These are phyloP conservation scores for Ditylenchus weischeri DNA, from an alignment of 2,888 invertebrate species.

Conservation along the genomic window DNA sequence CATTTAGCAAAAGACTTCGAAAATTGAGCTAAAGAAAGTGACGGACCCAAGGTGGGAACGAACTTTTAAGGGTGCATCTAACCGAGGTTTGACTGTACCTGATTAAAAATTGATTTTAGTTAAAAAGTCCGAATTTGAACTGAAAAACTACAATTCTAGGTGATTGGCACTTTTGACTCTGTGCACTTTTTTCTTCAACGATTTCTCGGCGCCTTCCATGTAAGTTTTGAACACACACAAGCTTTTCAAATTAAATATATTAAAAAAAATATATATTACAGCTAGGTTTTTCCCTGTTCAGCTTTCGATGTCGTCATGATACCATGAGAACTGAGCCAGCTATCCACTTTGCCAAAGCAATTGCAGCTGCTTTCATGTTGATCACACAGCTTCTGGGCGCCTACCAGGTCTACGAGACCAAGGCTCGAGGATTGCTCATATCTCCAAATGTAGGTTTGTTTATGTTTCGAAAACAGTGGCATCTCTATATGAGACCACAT, in stretches of 20 bases:
- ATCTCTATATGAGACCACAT: too few relatives aligned
- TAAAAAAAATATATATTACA: not conserved
- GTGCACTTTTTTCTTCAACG: conserved; percentile 10
- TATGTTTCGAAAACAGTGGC: not conserved
- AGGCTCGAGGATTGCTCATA: conserved; percentile 43
- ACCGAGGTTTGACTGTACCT: too few relatives aligned
- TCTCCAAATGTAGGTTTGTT: conserved; percentile 32
- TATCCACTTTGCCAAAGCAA: conserved; percentile 41
- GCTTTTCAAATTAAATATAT: not conserved
- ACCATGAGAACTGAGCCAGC: conserved; percentile 2
- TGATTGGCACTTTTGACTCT: conserved; percentile 10
- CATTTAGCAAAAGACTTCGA: too few relatives aligned
- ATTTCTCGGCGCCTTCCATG: conserved; percentile 13
- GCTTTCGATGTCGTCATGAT: conserved; percentile 3
- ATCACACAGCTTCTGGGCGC: conserved; percentile 46
- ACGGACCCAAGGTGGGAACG: too few relatives aligned
- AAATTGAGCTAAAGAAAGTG: too few relatives aligned
- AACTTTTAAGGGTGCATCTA: too few relatives aligned
- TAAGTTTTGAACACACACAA: not conserved
- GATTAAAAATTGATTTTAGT: too few relatives aligned
- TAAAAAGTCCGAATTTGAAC: too few relatives aligned
- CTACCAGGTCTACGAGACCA: conserved; percentile 42
- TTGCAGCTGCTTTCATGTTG: conserved; percentile 45
- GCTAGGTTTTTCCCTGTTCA: conserved; percentile 13
- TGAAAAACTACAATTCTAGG: not conserved